A percentile compares a stretch with the other conserved stretches of the same genome.
phyloP scores from a whole-genome alignment of 2,113 vertebrate genomes.

The Syngnathus scovelli region DNA sequence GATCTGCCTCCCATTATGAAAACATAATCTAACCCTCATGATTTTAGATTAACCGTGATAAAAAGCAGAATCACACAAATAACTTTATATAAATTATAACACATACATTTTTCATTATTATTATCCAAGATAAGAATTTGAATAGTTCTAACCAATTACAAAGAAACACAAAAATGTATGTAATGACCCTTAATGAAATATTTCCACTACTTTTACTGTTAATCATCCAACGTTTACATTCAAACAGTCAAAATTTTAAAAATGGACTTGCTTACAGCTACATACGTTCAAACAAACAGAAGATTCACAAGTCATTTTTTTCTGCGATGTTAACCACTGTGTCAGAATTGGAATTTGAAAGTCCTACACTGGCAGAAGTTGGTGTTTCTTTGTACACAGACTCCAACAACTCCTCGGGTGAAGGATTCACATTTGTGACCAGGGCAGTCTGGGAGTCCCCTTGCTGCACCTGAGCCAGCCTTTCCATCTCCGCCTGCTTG shows the following conservation, averaged over 20 bases:
- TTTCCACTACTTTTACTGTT: conserved; percentile 2
- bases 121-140: neutral
- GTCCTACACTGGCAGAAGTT: conserved; percentile 1
- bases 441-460: conserved; percentile 17
- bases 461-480: conserved; percentile 61
- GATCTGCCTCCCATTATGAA: conserved; percentile 10
- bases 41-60: conserved; percentile 4
- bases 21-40: neutral
- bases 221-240: conserved; percentile 7
- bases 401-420: conserved; percentile 82
- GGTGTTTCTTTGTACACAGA: conserved; percentile 76
- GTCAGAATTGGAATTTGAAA: conserved; percentile 40
- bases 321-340: conserved; percentile 60
- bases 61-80: neutral
- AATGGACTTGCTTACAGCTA: conserved; percentile 30
- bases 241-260: neutral
- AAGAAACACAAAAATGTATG: neutral
- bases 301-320: conserved; percentile 77
- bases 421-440: conserved; percentile 40
- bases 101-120: neutral
- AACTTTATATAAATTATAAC: neutral
- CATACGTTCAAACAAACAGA: neutral
- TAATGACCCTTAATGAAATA: neutral
- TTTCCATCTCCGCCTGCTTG: conserved; percentile 72
- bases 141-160: conserved; percentile 4